Percentiles rank a stretch among this genome's conserved stretches.
phyloP scores from a whole-genome alignment of 2,797 vertebrate species.

The Natrix natrix region DNA sequence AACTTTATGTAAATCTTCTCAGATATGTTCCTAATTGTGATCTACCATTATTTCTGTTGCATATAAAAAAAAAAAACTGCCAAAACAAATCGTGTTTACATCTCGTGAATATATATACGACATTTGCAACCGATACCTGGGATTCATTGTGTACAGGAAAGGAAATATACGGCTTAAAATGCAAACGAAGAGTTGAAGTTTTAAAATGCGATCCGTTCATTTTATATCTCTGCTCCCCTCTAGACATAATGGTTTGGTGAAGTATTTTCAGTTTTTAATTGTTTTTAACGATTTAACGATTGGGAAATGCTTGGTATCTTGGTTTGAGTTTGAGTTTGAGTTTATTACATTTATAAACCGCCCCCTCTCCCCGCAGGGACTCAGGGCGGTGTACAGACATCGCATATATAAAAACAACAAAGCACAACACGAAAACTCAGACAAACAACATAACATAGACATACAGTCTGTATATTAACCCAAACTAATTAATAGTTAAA shows the following conservation, averaged over 20 bases:
- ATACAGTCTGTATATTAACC: no score
- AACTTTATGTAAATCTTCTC: neutral
- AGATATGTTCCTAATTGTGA: neutral
- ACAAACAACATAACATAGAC: no score
- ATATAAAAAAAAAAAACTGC: neutral
- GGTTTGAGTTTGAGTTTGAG: no score
- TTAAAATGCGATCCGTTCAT: neutral
- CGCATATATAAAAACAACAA: no score
- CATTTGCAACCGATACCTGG: neutral
- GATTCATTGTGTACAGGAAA: neutral
- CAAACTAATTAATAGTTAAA: no score
- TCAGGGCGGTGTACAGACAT: no score
- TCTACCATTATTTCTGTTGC: neutral
- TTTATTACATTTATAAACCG: no score
- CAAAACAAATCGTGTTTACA: neutral
- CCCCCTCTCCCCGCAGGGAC: no score
- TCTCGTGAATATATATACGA: conserved; percentile 7
- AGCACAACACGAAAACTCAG: no score
- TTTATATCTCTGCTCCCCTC: neutral
- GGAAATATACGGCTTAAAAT: conserved; percentile 35
- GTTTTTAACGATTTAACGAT: neutral
- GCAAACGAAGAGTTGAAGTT: neutral
- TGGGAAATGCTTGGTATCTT: neutral
- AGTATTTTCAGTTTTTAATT: neutral
- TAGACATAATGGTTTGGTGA: neutral